phyloP scores from a whole-genome alignment of 1,140 invertebrate species.

The Dufourea novaeangliae region DNA sequence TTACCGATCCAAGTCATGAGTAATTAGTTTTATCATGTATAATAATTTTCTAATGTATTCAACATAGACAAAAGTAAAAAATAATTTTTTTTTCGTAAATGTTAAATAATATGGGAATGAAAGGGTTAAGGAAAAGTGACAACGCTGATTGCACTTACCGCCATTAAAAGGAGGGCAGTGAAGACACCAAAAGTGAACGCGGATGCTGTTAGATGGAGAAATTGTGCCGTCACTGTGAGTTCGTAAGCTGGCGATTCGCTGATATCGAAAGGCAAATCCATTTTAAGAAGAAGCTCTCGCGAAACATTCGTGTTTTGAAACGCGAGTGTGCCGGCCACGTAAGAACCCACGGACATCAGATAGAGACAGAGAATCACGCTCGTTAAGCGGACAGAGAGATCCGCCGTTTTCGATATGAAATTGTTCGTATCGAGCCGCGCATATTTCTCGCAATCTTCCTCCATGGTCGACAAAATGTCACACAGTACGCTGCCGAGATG shows the following conservation, averaged over 20 bases:
- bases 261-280: conserved; percentile 55
- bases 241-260: conserved; percentile 51
- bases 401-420: background rate
- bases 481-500: background rate
- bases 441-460: background rate
- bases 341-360: background rate
- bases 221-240: conserved; percentile 30
- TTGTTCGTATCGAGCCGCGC: background rate
- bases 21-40: no score
- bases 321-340: background rate
- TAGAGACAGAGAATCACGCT: conserved; percentile 7
- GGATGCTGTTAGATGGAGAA: conserved; percentile 40
- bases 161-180: background rate
- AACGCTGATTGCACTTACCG: conserved; percentile 16
- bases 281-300: conserved; percentile 46
- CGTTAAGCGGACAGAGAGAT: background rate
- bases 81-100: no score
- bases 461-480: background rate
- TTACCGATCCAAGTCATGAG: no score
- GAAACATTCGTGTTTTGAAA: background rate
- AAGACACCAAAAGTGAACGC: conserved; percentile 33
- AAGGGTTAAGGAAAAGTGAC: background rate
- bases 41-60: no score
- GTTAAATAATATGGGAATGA: no score
- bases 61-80: no score